phyloP scores from a whole-genome alignment of 2,797 vertebrate species.

The Semaprochilodus insignis region DNA sequence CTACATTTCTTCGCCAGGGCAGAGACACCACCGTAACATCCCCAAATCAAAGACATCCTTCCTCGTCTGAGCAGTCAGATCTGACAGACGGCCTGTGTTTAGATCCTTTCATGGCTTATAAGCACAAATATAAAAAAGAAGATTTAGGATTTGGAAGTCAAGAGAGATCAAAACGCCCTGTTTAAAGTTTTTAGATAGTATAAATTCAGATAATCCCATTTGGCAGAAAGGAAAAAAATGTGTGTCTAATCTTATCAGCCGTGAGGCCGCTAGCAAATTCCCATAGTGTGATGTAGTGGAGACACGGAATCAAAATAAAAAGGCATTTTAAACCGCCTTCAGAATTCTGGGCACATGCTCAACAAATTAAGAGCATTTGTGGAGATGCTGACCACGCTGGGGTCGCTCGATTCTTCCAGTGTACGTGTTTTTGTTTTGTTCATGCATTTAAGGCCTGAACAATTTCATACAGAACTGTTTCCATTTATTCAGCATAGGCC shows the following conservation, averaged over 20 bases:
- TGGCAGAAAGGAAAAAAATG: slow-evolving; percentile 56
- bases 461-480: background rate
- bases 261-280: slow-evolving; percentile 23
- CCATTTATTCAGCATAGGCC: background rate
- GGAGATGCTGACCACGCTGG: background rate
- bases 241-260: slow-evolving; percentile 61
- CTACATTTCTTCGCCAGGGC: no score
- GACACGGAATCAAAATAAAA: background rate
- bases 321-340: slow-evolving; percentile 17
- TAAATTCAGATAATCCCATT: slow-evolving; percentile 50
- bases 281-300: slow-evolving; percentile 16
- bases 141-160: background rate
- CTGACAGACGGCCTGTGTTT: no score
- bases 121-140: background rate
- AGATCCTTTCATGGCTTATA: background rate
- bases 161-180: no score
- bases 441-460: background rate
- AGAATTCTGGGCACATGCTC: slow-evolving; percentile 37
- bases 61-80: no score
- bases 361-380: slow-evolving; percentile 21
- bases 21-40: no score
- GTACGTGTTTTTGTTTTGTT: slow-evolving; percentile 4
- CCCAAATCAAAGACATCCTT: no score
- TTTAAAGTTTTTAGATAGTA: slow-evolving; percentile 11
- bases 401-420: slow-evolving; percentile 26